A percentile compares a stretch with the other conserved stretches of the same genome.
phyloP scores from a whole-genome alignment of 2,113 vertebrate species.

The Burhinus bistriatus region DNA sequence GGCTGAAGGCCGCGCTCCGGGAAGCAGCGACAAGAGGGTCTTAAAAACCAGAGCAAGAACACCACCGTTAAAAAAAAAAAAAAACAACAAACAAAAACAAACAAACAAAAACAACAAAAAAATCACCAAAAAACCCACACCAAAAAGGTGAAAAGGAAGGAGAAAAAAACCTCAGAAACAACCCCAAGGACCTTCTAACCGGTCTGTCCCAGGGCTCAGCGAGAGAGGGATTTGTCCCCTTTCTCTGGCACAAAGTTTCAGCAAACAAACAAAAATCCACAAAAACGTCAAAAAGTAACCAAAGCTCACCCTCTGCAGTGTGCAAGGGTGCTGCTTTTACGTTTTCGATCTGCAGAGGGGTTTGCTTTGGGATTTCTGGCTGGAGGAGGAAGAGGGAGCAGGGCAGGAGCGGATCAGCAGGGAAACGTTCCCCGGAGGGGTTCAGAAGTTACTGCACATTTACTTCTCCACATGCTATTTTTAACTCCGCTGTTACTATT shows the following conservation, averaged over 20 bases:
- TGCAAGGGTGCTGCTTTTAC: not conserved
- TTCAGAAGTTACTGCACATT: slow-evolving; percentile 24
- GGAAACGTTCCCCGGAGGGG: slow-evolving; percentile 15
- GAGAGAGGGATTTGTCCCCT: not conserved
- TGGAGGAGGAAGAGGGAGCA: not conserved
- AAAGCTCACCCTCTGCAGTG: not conserved
- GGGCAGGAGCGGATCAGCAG: not conserved
- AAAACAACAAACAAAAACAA: no score
- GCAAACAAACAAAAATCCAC: not conserved
- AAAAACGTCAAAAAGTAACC: not conserved
- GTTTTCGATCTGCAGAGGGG: not conserved
- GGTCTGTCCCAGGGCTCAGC: not conserved
- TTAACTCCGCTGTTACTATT: slow-evolving; percentile 64
- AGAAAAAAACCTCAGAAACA: not conserved
- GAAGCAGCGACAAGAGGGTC: not conserved
- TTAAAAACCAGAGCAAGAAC: not conserved
- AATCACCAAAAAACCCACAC: not conserved
- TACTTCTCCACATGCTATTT: slow-evolving; percentile 64
- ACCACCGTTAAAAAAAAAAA: not conserved
- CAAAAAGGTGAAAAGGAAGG: not conserved
- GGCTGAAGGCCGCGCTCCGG: not conserved
- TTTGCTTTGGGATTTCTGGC: slow-evolving; percentile 1
- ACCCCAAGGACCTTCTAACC: not conserved
- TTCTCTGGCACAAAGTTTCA: not conserved
- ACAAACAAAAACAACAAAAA: no score